A percentile compares a stretch with the other conserved stretches of the same genome.
Conservation (phyloP, 2,113 vertebrate species). For the Phalacrocorax brasilianus region DNA sequence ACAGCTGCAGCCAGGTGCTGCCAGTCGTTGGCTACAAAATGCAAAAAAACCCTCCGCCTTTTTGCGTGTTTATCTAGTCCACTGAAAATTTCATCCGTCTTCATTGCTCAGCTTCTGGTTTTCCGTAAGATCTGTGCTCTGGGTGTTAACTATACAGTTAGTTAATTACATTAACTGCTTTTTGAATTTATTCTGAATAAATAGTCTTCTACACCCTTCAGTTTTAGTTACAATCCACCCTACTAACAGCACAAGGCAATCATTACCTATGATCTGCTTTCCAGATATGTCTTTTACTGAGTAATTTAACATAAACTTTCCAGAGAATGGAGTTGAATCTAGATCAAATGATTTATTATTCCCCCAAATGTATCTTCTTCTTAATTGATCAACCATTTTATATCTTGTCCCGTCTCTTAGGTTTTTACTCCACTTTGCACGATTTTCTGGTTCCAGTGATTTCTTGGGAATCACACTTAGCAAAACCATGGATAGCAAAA, state of each 20-base stretch:
- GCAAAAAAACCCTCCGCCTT: background rate
- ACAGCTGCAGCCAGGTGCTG: background rate
- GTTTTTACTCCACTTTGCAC: background rate
- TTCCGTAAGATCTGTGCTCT: background rate
- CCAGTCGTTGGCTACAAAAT: background rate
- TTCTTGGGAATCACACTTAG: background rate
- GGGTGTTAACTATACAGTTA: no score
- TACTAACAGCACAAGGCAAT: background rate
- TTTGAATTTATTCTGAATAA: background rate
- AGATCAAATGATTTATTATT: constrained; percentile 12
- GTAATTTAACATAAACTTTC: constrained; percentile 33
- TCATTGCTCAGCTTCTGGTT: background rate
- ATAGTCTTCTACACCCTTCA: constrained; percentile 17
- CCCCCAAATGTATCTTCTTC: background rate
- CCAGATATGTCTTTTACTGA: background rate
- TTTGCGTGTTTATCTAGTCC: background rate
- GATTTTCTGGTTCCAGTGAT: background rate
- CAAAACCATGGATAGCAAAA: background rate
- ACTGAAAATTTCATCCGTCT: background rate
- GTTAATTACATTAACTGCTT: background rate
- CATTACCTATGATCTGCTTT: constrained; percentile 17
- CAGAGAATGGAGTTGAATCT: background rate
- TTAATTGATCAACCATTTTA: background rate
- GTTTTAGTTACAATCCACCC: constrained; percentile 1
- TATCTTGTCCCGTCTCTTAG: background rate